These are phyloP conservation scores for Nilaparvata lugens DNA, from an alignment of 1,140 invertebrate species.

Conservation along the genomic window DNA sequence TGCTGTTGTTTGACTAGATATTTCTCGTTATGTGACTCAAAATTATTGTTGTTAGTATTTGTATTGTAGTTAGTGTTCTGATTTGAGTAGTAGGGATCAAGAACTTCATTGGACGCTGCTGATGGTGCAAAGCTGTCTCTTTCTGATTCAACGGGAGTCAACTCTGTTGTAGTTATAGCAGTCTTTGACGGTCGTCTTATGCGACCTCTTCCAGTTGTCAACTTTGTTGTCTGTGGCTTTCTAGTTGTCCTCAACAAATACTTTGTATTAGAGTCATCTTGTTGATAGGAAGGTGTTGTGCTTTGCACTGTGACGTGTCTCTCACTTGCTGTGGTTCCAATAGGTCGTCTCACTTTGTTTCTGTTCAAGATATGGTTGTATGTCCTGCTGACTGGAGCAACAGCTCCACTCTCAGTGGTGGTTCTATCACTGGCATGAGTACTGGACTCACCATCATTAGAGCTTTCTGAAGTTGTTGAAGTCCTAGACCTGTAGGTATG, in stretches of 20 bases:
- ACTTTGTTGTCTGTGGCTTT: constrained; percentile 12
- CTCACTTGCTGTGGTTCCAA: background rate
- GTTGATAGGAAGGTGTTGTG: constrained; percentile 4
- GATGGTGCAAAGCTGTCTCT: constrained; percentile 18
- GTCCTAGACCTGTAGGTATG: background rate
- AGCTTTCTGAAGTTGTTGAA: background rate
- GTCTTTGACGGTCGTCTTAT: constrained; percentile 22
- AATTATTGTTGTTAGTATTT: background rate
- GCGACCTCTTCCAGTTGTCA: constrained; percentile 21
- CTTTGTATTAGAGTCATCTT: constrained; percentile 12
- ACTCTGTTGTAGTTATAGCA: constrained; percentile 15
- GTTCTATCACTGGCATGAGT: background rate
- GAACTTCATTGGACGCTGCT: constrained; percentile 18
- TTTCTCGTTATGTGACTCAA: background rate
- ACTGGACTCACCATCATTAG: background rate
- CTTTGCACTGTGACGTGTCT: background rate
- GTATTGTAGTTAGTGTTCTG: constrained; percentile 2
- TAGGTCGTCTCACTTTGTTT: constrained; percentile 13
- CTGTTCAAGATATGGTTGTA: constrained; percentile 15
- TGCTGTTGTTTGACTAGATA: constrained; percentile 5
- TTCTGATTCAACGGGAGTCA: constrained; percentile 6
- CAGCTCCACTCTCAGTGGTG: constrained; percentile 10
- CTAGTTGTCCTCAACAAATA: constrained; percentile 20
- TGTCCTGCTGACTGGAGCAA: constrained; percentile 10
- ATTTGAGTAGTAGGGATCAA: constrained; percentile 8